Base-by-base conservation (phyloP, 2,888 invertebrate species). In the Drosophila niveifrons region DNA sequence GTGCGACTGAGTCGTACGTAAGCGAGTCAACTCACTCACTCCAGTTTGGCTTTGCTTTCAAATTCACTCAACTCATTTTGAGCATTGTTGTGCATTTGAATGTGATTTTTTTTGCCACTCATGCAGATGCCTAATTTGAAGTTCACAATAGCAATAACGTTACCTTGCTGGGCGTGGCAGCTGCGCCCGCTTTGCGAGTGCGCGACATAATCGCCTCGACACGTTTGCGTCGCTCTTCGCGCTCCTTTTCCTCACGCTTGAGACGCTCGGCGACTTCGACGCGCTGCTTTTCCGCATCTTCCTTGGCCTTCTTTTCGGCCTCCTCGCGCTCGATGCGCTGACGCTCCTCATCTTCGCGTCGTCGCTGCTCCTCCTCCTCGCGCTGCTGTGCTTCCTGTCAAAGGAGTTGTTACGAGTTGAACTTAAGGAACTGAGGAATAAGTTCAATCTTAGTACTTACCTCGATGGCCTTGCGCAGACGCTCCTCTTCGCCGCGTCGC, bases 181-280 rank as follows among this genome's bases (percentile, higher is more conserved):
- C 59, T 17, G 83, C 72, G 43, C 80, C 89, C 11, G 78, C 87
- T 73, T 91, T 92, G 64, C 97, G 94, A n/a, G 98, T 98, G 88
- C 98, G 93, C 58, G 95, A 95, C 98, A 98, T 98, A 89, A 98
- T 98, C 62, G 97, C 97, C 92, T 97, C 97, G 23, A 98, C 97
- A 65, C 98, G 94, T 92, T 97, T 98, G 87, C 97, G 96, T 88
- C 98, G 94, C 66, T 96, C 96, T 87, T 96, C 95, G 65, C 98
- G 94, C 91, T 98, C 98, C 90, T 96, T 96, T 92, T 98, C 98
- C 92, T 98, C 98, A 79, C 95, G 95, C 90, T 95, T 95, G 70
- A 96, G 93, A 67, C 96, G 94, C 92, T 97, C 97, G 57, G 96
- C 96, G 92, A 96, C 96, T 92, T 97, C 98, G 76, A 95, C 94